phyloP scores from a whole-genome alignment of 2,888 invertebrate species.

The Operophtera brumata region DNA sequence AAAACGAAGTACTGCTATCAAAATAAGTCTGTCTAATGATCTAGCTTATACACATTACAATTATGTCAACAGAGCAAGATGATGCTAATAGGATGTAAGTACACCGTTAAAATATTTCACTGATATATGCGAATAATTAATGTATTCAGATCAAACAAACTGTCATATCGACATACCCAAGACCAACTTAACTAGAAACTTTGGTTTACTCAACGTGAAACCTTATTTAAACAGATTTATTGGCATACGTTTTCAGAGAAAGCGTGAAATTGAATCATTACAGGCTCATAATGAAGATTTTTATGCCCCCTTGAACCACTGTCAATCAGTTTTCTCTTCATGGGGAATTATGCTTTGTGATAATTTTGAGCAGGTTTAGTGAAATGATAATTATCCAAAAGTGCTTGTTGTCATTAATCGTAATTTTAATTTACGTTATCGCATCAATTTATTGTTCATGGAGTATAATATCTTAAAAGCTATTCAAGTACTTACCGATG shows the following conservation, averaged over 20 bases:
- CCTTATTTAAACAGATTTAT: slow-evolving; percentile 25
- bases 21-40: slow-evolving; percentile 17
- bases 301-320: slow-evolving; percentile 56
- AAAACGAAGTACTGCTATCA: slow-evolving; percentile 12
- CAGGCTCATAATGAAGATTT: slow-evolving; percentile 52
- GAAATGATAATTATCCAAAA: slow-evolving; percentile 1
- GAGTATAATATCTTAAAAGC: too few species aligned
- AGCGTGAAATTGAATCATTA: slow-evolving; percentile 52
- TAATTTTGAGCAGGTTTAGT: slow-evolving; percentile 7
- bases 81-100: slow-evolving; percentile 13
- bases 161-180: slow-evolving; percentile 43
- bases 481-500: slow-evolving; percentile 1
- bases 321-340: slow-evolving; percentile 60
- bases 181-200: slow-evolving; percentile 37
- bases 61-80: slow-evolving; percentile 23
- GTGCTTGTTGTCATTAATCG: neutral
- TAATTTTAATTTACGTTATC: neutral
- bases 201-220: slow-evolving; percentile 20
- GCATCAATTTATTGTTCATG: too few species aligned
- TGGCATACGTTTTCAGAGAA: slow-evolving; percentile 49
- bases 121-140: slow-evolving; percentile 53
- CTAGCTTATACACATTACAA: slow-evolving; percentile 9
- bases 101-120: slow-evolving; percentile 21
- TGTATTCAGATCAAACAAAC: slow-evolving; percentile 58
- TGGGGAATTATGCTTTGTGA: slow-evolving; percentile 33